A percentile compares a stretch with the other conserved stretches of the same genome.
Conservation (phyloP, 2,113 vertebrate species). For the Hyaena hyaena region DNA sequence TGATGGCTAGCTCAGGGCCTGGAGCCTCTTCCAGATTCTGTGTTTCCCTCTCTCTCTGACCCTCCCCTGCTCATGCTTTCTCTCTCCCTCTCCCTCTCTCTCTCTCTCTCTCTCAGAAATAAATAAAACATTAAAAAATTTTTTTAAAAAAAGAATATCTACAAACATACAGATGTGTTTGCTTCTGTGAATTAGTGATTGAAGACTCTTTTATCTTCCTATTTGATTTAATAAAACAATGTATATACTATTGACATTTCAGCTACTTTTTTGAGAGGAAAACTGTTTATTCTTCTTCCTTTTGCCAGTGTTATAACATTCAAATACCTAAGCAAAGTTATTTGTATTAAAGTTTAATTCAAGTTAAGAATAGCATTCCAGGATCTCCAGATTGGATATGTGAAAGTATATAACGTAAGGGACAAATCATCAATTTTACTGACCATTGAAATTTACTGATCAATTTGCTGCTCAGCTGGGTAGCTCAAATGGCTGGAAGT, state of each 20-base stretch:
- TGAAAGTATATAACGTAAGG: neutral
- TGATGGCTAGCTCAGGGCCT: too few species aligned
- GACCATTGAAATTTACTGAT: neutral
- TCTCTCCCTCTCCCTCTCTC: too few species aligned
- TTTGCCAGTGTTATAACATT: neutral
- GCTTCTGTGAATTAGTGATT: neutral
- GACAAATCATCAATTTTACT: neutral
- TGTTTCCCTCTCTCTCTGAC: too few species aligned
- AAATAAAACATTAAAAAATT: too few species aligned
- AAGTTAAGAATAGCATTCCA: neutral
- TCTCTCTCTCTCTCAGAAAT: too few species aligned
- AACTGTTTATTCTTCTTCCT: neutral
- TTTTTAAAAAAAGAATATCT: neutral
- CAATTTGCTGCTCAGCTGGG: neutral
- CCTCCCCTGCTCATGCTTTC: too few species aligned
- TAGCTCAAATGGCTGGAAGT: neutral
- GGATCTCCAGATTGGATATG: neutral
- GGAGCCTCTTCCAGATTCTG: too few species aligned
- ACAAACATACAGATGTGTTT: neutral
- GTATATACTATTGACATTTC: neutral
- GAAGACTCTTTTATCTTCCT: neutral
- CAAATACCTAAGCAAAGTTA: neutral
- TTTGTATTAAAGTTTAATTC: slow-evolving; percentile 4
- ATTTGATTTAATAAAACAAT: neutral
- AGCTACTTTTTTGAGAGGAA: neutral